These are phyloP conservation scores for Gouania willdenowi DNA, from an alignment of 2,797 vertebrate species.

Conservation along the genomic window DNA sequence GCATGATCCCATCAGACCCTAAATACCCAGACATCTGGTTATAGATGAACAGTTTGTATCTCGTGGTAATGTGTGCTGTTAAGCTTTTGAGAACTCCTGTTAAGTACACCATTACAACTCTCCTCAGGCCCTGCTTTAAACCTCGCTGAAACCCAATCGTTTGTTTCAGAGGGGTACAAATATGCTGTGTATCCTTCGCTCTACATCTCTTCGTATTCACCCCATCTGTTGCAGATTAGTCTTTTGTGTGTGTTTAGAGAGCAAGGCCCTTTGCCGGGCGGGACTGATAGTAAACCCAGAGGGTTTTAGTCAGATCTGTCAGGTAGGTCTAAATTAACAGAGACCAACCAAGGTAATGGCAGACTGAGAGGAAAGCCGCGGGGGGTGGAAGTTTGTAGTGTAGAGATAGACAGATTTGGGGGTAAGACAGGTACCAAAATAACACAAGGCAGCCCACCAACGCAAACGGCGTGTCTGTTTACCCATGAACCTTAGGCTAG, in stretches of 20 bases:
- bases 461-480: conserved; percentile 54
- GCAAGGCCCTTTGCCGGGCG: conserved; percentile 39
- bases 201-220: conserved; percentile 54
- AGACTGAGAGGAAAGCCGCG: conserved; percentile 22
- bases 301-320: conserved; percentile 66
- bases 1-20: conserved; percentile 5
- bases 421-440: conserved; percentile 22
- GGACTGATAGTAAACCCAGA: conserved; percentile 64
- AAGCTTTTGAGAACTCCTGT: conserved; percentile 35
- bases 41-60: conserved; percentile 45
- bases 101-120: conserved; percentile 47
- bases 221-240: conserved; percentile 72
- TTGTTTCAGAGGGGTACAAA: conserved; percentile 57
- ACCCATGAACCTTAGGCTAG: conserved; percentile 54
- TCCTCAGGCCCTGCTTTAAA: conserved; percentile 37
- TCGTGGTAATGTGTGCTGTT: conserved; percentile 45
- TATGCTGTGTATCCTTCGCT: conserved; percentile 56
- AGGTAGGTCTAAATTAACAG: conserved; percentile 67
- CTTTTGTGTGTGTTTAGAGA: conserved; percentile 59
- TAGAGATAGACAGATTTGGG: conserved; percentile 6
- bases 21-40: conserved; percentile 51
- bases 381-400: not conserved
- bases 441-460: conserved; percentile 30
- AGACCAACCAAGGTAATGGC: conserved; percentile 63
- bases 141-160: conserved; percentile 53